These are phyloP conservation scores for Oligia strigilis DNA, from an alignment of 2,888 invertebrate genomes.

Conservation along the genomic window DNA sequence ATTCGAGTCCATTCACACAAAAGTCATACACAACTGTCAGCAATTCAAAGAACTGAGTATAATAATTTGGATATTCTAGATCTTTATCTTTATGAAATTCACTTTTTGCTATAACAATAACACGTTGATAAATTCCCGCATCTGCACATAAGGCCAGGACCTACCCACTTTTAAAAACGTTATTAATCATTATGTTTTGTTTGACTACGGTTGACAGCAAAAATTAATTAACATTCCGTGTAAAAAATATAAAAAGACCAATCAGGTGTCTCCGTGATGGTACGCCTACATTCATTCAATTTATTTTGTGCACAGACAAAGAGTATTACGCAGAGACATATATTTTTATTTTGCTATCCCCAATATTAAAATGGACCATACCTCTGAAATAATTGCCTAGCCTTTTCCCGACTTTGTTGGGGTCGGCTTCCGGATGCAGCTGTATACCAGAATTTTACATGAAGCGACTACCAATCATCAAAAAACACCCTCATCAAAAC, in stretches of 20 bases:
- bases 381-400: neutral
- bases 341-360: neutral
- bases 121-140: conserved; percentile 56
- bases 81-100: conserved; percentile 47
- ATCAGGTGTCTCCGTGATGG: conserved; percentile 84
- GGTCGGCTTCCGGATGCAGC: neutral
- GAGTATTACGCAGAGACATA: conserved; percentile 69
- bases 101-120: conserved; percentile 56
- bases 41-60: conserved; percentile 34
- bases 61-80: conserved; percentile 46
- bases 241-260: conserved; percentile 85
- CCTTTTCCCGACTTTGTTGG: no score
- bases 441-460: no score
- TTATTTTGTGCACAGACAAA: conserved; percentile 83
- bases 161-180: conserved; percentile 75
- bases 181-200: conserved; percentile 88
- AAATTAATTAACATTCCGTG: conserved; percentile 90
- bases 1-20: conserved; percentile 38
- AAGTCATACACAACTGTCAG: conserved; percentile 24
- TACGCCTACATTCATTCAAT: conserved; percentile 87
- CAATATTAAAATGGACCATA: neutral
- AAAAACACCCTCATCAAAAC: no score
- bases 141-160: conserved; percentile 69
- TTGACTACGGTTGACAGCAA: conserved; percentile 87
- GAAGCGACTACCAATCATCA: no score